Percentiles rank a stretch among this genome's conserved stretches.
phyloP scores from a whole-genome alignment of 2,888 invertebrate species.

The Himalopsyche anomala region DNA sequence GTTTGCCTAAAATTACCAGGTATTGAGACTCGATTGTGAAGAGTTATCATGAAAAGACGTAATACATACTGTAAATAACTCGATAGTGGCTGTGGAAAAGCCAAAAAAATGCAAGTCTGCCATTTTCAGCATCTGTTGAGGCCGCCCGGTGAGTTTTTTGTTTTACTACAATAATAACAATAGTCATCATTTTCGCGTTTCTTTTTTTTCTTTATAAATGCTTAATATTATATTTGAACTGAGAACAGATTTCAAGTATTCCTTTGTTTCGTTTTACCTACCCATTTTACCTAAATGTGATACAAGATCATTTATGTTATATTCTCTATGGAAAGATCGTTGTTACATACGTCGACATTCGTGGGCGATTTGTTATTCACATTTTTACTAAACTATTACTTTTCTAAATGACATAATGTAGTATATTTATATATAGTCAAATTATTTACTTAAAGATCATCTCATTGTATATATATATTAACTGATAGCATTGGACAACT shows the following conservation, averaged over 20 bases:
- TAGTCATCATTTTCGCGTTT: constrained; percentile 25
- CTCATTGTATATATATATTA: no score
- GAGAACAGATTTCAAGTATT: constrained; percentile 16
- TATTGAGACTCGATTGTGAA: constrained; percentile 55
- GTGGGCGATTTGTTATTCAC: no score
- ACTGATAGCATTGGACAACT: no score
- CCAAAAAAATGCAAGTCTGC: constrained; percentile 75
- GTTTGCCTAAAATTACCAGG: constrained; percentile 51
- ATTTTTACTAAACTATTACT: no score
- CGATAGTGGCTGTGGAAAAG: constrained; percentile 45
- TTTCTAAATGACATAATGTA: no score
- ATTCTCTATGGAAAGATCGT: no score
- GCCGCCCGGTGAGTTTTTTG: constrained; percentile 75
- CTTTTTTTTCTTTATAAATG: constrained; percentile 8
- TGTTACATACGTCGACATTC: no score
- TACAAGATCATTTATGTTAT: no score
- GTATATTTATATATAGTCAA: no score
- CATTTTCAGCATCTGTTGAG: constrained; percentile 78
- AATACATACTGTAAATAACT: constrained; percentile 51
- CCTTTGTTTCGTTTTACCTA: constrained; percentile 36
- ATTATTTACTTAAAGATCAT: no score
- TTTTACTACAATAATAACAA: constrained; percentile 37
- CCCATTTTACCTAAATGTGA: constrained; percentile 4
- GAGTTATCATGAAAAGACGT: constrained; percentile 57
- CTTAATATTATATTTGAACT: constrained; percentile 39